phyloP scores from a whole-genome alignment of 2,113 vertebrate genomes.

The Thomomys bottae region DNA sequence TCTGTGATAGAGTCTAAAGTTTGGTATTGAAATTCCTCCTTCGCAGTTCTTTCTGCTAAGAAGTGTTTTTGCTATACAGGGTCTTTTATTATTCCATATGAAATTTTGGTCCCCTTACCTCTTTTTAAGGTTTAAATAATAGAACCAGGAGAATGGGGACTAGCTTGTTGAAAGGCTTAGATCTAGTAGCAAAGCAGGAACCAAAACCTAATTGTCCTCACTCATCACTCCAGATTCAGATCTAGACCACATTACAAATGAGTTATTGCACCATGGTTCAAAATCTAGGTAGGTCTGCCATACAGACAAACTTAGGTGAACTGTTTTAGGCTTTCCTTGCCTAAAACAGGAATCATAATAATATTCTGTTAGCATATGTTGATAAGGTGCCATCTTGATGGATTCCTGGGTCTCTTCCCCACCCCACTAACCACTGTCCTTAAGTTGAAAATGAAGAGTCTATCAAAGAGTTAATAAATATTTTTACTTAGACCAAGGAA shows the following conservation, averaged over 20 bases:
- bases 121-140: constrained; percentile 38
- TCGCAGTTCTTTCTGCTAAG: no score
- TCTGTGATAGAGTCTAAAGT: no score
- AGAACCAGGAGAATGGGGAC: not conserved
- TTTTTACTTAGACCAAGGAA: constrained; percentile 45
- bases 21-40: no score
- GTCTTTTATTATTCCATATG: no score
- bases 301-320: not conserved
- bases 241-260: not conserved
- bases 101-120: no score
- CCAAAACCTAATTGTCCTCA: not conserved
- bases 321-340: not conserved
- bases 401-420: not conserved
- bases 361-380: not conserved
- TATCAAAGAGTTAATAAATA: constrained; percentile 65
- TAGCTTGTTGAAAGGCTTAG: not conserved
- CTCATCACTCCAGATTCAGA: not conserved
- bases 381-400: not conserved
- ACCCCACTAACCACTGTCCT: not conserved
- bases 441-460: constrained; percentile 26
- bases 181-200: not conserved
- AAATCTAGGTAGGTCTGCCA: not conserved
- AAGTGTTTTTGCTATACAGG: no score
- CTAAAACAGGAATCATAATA: not conserved
- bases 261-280: not conserved